Percentiles rank a stretch among this genome's conserved stretches.
Conservation (phyloP, 2,113 vertebrate genomes). For the Pampusana beccarii region DNA sequence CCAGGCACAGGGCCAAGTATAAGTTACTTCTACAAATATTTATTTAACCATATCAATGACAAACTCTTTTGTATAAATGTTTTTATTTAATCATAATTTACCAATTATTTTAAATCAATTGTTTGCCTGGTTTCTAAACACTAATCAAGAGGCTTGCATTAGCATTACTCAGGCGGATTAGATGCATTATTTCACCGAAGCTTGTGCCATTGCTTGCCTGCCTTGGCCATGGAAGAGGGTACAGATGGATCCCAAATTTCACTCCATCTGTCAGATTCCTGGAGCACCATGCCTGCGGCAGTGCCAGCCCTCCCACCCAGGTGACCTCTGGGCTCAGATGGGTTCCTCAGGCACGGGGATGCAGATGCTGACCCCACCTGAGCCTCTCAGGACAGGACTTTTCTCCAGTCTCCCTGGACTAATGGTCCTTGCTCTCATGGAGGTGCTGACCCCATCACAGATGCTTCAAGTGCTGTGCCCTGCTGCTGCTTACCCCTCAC, state of each 20-base stretch:
- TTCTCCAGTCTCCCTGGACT: not conserved
- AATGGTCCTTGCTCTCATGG: not conserved
- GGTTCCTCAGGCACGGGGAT: not conserved
- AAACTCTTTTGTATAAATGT: conserved; percentile 76
- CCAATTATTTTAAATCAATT: conserved; percentile 78
- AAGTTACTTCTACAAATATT: conserved; percentile 77
- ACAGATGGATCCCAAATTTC: conserved; percentile 41
- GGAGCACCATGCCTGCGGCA: not conserved
- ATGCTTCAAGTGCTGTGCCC: not conserved
- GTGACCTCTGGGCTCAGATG: not conserved
- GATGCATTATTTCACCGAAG: conserved; percentile 55
- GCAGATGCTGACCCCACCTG: not conserved
- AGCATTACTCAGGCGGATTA: conserved; percentile 71
- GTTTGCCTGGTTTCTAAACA: conserved; percentile 76
- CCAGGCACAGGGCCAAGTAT: conserved; percentile 65
- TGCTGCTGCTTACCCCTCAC: not conserved
- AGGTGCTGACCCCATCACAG: not conserved
- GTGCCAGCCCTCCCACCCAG: not conserved
- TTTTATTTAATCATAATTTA: conserved; percentile 78
- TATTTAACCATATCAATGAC: conserved; percentile 78
- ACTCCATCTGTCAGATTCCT: not conserved
- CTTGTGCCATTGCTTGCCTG: conserved; percentile 51
- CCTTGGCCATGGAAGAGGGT: conserved; percentile 23
- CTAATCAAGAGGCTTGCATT: conserved; percentile 74
- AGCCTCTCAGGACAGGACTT: not conserved